Evolutionary conservation across 2,113 vertebrate species (phyloP).

Genomic region (Struthio camelus): DNA sequence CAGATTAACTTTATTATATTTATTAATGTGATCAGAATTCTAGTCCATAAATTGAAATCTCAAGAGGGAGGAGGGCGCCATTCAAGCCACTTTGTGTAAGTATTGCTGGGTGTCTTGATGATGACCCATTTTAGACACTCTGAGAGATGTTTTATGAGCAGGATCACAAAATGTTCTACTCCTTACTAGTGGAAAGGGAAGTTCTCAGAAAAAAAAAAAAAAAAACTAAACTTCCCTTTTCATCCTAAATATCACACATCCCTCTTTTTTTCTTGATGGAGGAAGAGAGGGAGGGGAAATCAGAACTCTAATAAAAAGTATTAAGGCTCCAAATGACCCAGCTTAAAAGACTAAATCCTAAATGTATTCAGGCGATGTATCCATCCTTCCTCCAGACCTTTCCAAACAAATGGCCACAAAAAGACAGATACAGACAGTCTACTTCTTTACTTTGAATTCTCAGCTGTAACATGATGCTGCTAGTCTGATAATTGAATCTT

Average conservation of each 20-base stretch:
- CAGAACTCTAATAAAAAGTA: not conserved
- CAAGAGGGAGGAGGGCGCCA: constrained; percentile 47
- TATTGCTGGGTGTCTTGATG: not conserved
- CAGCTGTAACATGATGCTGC: too few relatives aligned
- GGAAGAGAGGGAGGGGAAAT: not conserved
- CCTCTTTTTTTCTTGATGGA: not conserved
- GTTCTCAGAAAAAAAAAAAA: not conserved
- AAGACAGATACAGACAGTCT: not conserved
- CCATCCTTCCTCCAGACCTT: not conserved
- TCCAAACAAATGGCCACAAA: not conserved
- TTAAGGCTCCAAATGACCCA: not conserved
- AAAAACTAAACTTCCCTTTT: not conserved
- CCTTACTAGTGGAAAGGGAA: not conserved
- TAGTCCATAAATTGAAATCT: constrained; percentile 75
- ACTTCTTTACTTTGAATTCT: not conserved
- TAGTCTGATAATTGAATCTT: not conserved
- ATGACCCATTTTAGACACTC: not conserved
- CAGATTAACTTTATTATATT: constrained; percentile 80
- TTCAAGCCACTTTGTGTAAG: constrained; percentile 73
- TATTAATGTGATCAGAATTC: constrained; percentile 79
- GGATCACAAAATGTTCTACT: not conserved
- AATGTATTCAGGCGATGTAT: not conserved
- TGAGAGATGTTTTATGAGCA: not conserved
- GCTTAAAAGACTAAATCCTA: not conserved
- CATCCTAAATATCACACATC: not conserved